Evolutionary conservation across 2,888 invertebrate species (phyloP).

Genomic region (Sinopyrophorus schimmeli): DNA sequence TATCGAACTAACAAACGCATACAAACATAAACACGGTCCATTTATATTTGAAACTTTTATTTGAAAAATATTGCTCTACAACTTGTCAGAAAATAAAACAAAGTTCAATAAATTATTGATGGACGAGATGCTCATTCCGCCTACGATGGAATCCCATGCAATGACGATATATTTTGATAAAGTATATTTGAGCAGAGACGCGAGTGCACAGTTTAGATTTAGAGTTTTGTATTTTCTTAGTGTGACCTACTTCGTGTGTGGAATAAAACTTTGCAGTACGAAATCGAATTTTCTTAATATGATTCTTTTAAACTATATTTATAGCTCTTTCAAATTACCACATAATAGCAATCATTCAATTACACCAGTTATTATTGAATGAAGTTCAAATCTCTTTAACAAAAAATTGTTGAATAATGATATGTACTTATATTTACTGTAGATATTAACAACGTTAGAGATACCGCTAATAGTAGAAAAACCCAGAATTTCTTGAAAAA

Average conservation of each 20-base stretch:
- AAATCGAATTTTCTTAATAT: no score
- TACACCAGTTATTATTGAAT: no score
- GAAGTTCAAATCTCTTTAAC: no score
- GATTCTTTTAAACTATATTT: no score
- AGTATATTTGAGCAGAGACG: constrained; percentile 45
- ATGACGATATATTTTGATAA: constrained; percentile 50
- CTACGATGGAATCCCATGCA: constrained; percentile 46
- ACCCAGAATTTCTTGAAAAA: no score
- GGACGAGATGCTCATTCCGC: constrained; percentile 38
- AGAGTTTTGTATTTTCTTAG: constrained; percentile 42
- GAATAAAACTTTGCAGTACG: constrained; percentile 44
- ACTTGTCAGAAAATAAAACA: constrained; percentile 51
- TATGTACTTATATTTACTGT: no score
- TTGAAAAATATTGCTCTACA: constrained; percentile 47
- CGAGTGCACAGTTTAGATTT: constrained; percentile 42
- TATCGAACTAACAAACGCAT: constrained; percentile 31
- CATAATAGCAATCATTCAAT: no score
- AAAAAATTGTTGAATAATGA: no score
- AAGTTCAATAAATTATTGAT: constrained; percentile 50
- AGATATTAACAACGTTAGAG: no score
- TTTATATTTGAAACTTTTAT: constrained; percentile 54
- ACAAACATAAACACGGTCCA: constrained; percentile 48
- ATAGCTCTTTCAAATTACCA: no score
- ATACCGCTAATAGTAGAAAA: no score
- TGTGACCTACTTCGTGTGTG: constrained; percentile 44